Percentiles rank a stretch among this genome's conserved stretches.
These are phyloP conservation scores for Hofmannophila pseudospretella DNA, from an alignment of 2,888 invertebrate genomes.

Conservation along the genomic window DNA sequence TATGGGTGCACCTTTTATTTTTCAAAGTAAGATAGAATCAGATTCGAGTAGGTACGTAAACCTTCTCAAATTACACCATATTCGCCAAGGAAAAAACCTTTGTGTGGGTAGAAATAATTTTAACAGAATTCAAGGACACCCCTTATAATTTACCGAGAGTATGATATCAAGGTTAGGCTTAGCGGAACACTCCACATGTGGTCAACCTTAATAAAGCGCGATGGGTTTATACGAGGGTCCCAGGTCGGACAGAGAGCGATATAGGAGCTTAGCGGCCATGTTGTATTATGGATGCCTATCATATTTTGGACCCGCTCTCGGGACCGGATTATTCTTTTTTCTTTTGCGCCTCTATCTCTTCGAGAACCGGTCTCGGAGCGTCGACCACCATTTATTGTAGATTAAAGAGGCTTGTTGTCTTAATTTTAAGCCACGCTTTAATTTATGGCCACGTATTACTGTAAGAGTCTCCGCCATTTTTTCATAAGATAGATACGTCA, in stretches of 20 bases:
- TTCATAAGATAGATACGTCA: constrained; percentile 59
- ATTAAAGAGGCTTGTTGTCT: constrained; percentile 79
- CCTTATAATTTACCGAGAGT: constrained; percentile 60
- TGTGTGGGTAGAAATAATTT: too few species aligned
- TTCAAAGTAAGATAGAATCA: too few species aligned
- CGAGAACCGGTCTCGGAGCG: constrained; percentile 69
- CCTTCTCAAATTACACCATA: background rate
- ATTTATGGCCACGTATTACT: constrained; percentile 74
- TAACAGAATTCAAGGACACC: constrained; percentile 36
- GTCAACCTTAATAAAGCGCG: constrained; percentile 75
- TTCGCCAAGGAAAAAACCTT: background rate
- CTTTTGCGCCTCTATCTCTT: constrained; percentile 67
- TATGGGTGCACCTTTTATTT: too few species aligned
- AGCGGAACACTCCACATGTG: constrained; percentile 78
- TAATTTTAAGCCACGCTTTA: constrained; percentile 76
- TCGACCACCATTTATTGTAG: constrained; percentile 77
- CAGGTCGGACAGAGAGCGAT: constrained; percentile 50
- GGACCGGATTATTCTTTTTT: constrained; percentile 75
- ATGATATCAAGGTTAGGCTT: constrained; percentile 78
- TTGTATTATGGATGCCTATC: constrained; percentile 78
- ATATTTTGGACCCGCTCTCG: constrained; percentile 74
- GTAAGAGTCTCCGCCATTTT: constrained; percentile 64
- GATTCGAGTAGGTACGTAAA: too few species aligned
- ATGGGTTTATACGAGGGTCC: constrained; percentile 43
- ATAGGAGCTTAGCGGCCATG: constrained; percentile 75